Conservation (phyloP, 2,888 invertebrate genomes). For the Brachycybe producta region DNA sequence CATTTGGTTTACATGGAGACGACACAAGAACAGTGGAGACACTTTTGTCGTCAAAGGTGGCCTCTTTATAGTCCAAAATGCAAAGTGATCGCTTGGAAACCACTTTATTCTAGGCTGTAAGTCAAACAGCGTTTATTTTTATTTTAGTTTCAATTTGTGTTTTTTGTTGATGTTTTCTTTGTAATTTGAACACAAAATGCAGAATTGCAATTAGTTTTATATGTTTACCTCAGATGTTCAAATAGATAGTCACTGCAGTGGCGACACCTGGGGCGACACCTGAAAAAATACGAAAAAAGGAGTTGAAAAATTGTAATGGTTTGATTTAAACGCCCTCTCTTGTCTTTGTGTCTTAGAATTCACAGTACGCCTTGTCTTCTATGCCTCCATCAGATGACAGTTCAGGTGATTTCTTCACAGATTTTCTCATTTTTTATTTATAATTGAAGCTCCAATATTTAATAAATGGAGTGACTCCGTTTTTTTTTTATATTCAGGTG, state of each 20-base stretch:
- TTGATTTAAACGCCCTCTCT: too few species aligned
- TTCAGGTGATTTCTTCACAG: conserved; percentile 35
- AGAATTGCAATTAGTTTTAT: too few species aligned
- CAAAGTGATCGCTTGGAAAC: conserved; percentile 62
- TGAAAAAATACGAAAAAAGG: too few species aligned
- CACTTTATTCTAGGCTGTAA: conserved; percentile 47
- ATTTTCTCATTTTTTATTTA: conserved; percentile 28
- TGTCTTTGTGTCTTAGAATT: conserved; percentile 47
- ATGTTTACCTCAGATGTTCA: too few species aligned
- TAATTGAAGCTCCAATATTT: neutral
- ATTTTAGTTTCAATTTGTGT: too few species aligned
- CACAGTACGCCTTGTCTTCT: conserved; percentile 72
- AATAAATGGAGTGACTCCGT: neutral
- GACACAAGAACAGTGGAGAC: conserved; percentile 64
- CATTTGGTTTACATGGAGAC: conserved; percentile 65
- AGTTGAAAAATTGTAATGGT: too few species aligned
- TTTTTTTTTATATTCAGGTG: too few species aligned
- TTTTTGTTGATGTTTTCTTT: conserved; percentile 9
- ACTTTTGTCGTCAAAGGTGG: conserved; percentile 64
- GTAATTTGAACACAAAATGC: too few species aligned
- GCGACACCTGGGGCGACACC: too few species aligned
- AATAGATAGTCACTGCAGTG: too few species aligned
- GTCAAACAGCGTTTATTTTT: conserved; percentile 20
- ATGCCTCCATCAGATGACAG: conserved; percentile 71
- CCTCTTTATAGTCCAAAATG: conserved; percentile 68